Evolutionary conservation across 2,797 vertebrate species (phyloP).

Genomic region (Gadopsis marmoratus): DNA sequence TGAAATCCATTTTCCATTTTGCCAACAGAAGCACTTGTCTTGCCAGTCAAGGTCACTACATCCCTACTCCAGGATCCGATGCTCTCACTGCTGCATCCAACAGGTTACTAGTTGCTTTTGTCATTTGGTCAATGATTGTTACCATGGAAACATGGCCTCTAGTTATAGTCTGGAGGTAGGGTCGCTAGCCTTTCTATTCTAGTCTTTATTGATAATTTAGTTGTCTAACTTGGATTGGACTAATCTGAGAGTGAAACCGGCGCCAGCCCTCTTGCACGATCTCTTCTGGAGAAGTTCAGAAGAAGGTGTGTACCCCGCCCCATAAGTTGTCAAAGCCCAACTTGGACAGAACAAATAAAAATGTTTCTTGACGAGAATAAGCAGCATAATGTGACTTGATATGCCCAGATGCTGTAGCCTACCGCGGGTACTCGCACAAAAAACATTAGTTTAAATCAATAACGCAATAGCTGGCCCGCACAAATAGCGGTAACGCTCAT

Average conservation of each 20-base stretch:
- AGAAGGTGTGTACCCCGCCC: neutral
- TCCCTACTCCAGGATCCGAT: neutral
- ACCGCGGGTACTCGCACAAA: conserved; percentile 15
- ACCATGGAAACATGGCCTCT: no score
- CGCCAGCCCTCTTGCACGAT: no score
- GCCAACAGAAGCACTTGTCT: neutral
- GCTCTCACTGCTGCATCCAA: no score
- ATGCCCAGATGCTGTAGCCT: conserved; percentile 30
- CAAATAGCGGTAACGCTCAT: conserved; percentile 71
- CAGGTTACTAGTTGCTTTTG: no score
- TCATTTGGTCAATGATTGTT: no score
- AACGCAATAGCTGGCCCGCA: conserved; percentile 68
- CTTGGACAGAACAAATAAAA: neutral
- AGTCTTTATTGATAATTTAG: no score
- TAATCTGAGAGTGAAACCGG: neutral
- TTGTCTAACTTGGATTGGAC: no score
- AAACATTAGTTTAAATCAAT: conserved; percentile 66
- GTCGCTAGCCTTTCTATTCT: no score
- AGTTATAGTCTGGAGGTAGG: no score
- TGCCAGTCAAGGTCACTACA: neutral
- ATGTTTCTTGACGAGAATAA: neutral
- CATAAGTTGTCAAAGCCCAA: neutral
- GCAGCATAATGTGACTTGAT: conserved; percentile 29
- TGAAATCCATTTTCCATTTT: neutral
- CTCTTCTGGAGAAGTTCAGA: neutral